Conservation (phyloP, 2,797 vertebrate species). For the Dendrocincla tyrannina region DNA sequence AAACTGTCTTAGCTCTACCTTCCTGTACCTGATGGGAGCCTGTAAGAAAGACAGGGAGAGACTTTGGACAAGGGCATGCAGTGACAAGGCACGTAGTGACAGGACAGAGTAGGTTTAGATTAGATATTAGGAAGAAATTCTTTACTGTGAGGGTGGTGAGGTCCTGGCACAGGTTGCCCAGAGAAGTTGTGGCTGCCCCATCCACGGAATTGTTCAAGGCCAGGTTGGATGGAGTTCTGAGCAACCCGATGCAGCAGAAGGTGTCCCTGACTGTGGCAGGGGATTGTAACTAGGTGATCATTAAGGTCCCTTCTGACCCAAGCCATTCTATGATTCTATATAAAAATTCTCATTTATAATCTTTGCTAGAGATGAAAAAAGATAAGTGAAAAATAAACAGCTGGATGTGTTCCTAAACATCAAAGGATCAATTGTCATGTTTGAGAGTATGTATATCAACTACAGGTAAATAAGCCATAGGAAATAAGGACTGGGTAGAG, state of each 20-base stretch:
- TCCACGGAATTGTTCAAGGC: neutral
- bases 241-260: neutral
- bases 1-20: neutral
- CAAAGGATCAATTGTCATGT: neutral
- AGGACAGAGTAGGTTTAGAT: neutral
- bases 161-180: neutral
- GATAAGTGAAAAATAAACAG: neutral
- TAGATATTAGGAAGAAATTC: neutral
- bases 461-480: neutral
- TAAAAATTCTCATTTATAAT: neutral
- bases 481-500: neutral
- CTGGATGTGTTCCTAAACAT: neutral
- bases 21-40: neutral
- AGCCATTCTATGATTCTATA: neutral
- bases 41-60: neutral
- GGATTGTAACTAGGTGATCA: neutral
- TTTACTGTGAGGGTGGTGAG: neutral
- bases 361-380: neutral
- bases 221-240: neutral
- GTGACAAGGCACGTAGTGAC: neutral
- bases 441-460: neutral
- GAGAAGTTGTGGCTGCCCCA: neutral
- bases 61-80: neutral
- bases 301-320: neutral
- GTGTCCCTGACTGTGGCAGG: neutral